Evolutionary conservation across 1,140 invertebrate genomes (phyloP), one percentile per base, ranked within the genome.

Genomic region (Drosophila obscura): DNA sequence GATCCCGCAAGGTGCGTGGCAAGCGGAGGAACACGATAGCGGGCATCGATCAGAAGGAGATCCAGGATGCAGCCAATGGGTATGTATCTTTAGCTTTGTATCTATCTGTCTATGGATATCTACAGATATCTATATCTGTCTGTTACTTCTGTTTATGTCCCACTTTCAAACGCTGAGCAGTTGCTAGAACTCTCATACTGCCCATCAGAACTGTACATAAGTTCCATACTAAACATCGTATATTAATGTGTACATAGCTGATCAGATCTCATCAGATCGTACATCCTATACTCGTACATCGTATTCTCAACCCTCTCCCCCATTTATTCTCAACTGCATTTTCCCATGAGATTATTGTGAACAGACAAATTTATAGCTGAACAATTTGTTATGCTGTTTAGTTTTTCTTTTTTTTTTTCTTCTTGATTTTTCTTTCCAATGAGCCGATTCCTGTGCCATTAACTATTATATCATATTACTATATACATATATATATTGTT

Each of bases 1-100:
- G 95, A 69, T 94, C 94, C 41, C 93, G 96, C 65, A 95, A 96
- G 92, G 94, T 95, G 62, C 93, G 96, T 73, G 95, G 95, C 91
- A 96, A 96, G 92, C 94, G 97, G 94, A 94, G 97, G 91, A 97
- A 97, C 91, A 97, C 97, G 77, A 96, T 97, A 89, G 96, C 96
- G 73, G 96, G 96, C 79, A 97, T 96, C 73, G 96, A 96, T 94
- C 95, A 96, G 83, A 96, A 96, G 92, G 96, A 97, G 93, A 95
- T 97, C 92, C 94, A 95, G 92, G 95, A 96, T 92, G 95, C 95
- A 90, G 93, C 95, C 73, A 95, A 94, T 93, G 95, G 95, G 95
- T 96, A 94, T 94, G 95, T 94, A 92, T 8, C 15, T 22, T 41
- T n/a, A n/a, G 45, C 28, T 55, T 2, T 66, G 44, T 58, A 24